Base-by-base conservation (phyloP, 2,797 vertebrate species). In the Enteromius paludinosus region DNA sequence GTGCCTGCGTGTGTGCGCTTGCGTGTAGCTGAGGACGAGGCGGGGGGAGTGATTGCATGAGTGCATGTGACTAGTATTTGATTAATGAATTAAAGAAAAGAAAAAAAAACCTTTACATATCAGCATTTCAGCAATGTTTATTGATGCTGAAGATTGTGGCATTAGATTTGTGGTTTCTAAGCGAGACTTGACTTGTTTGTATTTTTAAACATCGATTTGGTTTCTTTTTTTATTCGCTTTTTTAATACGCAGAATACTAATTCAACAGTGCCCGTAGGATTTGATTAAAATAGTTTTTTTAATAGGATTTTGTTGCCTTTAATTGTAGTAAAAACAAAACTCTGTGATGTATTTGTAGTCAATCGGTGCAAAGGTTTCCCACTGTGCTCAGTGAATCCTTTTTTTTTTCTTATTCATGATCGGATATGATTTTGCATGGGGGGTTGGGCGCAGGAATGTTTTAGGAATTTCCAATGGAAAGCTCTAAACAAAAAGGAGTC, bases 221-320 rank as follows among this genome's bases (percentile, higher is more conserved):
- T 84, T 90, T 90, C 88, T 89, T 88, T 84, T 71, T 64, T 73
- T 87, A 86, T 61, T 25, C 10, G 73, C 43, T 68, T 82, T 88
- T 86, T 87, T 86, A 87, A 80, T 73, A 78, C 70, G 87, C 84
- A 86, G 87, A 89, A 86, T 84, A 30, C 25, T 8, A 84, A 84
- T 52, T 45, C 56, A 82, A 85, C 76, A 47, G 81, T 82, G 83
- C 84, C 33, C 5, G 72, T 69, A 66, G 78, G 82, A 65, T 90
- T 90, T 89, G 52, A 28, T 79, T 76, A 17, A 85, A 78, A 84
- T 28, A 83, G 14, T 79, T 87, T 87, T 90, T 90, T 41, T 3
- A 41, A 41, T 41, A 86, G 77, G 85, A 64, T 87, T 90, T 78
- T 86, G 90, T 91, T 91, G 92, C 93, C 92, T 94, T 94, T 78